Conservation (phyloP, 2,888 invertebrate genomes). For the Ischnus inquisitorius region DNA sequence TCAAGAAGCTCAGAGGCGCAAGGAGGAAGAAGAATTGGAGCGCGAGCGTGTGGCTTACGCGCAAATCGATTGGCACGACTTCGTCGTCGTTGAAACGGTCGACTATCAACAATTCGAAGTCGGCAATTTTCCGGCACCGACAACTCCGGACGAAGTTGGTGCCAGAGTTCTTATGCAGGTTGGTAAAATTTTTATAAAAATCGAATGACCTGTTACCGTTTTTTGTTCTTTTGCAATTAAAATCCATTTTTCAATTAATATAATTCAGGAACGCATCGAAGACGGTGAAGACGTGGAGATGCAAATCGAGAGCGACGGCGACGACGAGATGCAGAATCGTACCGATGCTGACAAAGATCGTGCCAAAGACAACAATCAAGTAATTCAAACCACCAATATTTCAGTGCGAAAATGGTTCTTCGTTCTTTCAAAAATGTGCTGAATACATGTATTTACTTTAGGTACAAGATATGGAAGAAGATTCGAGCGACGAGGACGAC, state of each 20-base stretch:
- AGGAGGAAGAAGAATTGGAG: slow-evolving; percentile 98
- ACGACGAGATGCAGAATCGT: slow-evolving; percentile 87
- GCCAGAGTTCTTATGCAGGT: slow-evolving; percentile 96
- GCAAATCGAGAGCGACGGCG: slow-evolving; percentile 94
- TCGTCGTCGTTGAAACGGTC: slow-evolving; percentile 99
- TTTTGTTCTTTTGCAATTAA: not conserved
- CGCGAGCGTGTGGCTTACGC: slow-evolving; percentile 98
- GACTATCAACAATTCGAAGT: slow-evolving; percentile 99
- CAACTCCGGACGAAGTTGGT: slow-evolving; percentile 98
- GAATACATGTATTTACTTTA: slow-evolving; percentile 36
- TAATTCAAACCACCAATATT: slow-evolving; percentile 62
- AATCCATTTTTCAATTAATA: not conserved
- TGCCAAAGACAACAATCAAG: slow-evolving; percentile 86
- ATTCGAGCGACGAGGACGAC: slow-evolving; percentile 90
- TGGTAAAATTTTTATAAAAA: slow-evolving; percentile 60
- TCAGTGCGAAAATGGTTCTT: too few relatives aligned
- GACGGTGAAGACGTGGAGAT: slow-evolving; percentile 95
- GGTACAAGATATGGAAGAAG: slow-evolving; percentile 97
- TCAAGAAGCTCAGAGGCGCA: slow-evolving; percentile 96
- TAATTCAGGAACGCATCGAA: slow-evolving; percentile 89
- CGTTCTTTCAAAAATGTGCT: not conserved
- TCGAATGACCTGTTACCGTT: not conserved
- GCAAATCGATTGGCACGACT: slow-evolving; percentile 99
- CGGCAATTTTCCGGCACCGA: slow-evolving; percentile 98
- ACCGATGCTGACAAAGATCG: slow-evolving; percentile 84